Conservation (phyloP, 2,888 invertebrate genomes). For the Drosophila suboccidentalis region DNA sequence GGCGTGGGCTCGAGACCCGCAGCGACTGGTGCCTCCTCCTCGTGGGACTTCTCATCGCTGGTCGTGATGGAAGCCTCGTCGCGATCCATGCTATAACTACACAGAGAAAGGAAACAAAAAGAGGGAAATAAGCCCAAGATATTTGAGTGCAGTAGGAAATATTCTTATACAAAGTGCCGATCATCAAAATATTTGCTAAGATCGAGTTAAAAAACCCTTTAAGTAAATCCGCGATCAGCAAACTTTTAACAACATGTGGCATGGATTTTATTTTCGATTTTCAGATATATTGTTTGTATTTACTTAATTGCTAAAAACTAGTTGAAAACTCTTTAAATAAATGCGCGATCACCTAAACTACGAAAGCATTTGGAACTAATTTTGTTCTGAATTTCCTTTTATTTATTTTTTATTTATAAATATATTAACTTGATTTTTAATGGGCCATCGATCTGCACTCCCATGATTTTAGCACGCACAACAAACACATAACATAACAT, state of each 20-base stretch:
- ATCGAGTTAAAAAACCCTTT: too few species aligned
- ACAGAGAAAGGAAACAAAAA: background rate
- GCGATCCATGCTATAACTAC: conserved; percentile 71
- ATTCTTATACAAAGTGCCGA: too few species aligned
- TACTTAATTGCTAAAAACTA: background rate
- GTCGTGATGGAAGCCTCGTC: conserved; percentile 73
- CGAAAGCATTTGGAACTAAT: too few species aligned
- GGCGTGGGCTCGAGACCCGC: conserved; percentile 73
- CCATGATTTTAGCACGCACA: conserved; percentile 42
- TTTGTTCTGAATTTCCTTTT: background rate
- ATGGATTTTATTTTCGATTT: background rate
- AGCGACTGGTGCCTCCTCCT: conserved; percentile 67
- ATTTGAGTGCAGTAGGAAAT: background rate
- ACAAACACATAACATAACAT: conserved; percentile 1
- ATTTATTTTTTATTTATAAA: background rate
- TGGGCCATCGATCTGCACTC: conserved; percentile 44
- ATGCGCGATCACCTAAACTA: too few species aligned
- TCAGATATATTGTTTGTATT: background rate
- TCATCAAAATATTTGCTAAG: too few species aligned
- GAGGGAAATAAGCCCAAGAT: background rate
- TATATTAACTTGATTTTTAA: conserved; percentile 38
- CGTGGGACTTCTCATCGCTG: conserved; percentile 66
- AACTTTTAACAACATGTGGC: background rate
- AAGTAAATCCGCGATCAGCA: background rate
- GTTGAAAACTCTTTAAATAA: too few species aligned